Evolutionary conservation across 2,888 invertebrate genomes (phyloP).

Genomic region (Eristalis arbustorum): DNA sequence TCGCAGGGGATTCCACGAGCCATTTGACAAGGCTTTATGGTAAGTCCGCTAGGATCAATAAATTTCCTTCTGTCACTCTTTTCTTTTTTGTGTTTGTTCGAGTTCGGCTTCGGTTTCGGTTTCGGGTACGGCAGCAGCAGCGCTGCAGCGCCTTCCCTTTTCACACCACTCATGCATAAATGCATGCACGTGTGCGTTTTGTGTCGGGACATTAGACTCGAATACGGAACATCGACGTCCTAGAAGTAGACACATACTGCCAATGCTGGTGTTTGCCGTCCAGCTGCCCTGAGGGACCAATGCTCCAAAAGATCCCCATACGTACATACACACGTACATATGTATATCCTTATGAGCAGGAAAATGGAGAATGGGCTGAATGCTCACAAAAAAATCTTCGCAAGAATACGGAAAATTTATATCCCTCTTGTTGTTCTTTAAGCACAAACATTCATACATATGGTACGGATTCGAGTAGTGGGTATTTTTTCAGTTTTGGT

Average conservation of each 20-base stretch:
- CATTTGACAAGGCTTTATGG: constrained; percentile 80
- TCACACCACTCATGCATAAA: constrained; percentile 63
- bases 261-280: constrained; percentile 44
- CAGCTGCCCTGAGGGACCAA: constrained; percentile 41
- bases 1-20: constrained; percentile 79
- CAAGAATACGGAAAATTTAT: constrained; percentile 62
- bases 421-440: constrained; percentile 61
- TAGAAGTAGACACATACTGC: constrained; percentile 38
- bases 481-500: constrained; percentile 31
- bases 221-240: constrained; percentile 47
- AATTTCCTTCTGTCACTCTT: constrained; percentile 52
- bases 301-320: constrained; percentile 14
- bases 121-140: background rate
- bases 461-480: constrained; percentile 19
- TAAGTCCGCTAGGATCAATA: constrained; percentile 74
- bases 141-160: constrained; percentile 34
- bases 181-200: constrained; percentile 70
- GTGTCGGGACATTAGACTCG: constrained; percentile 59
- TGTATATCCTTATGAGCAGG: constrained; percentile 44
- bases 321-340: background rate
- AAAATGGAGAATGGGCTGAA: constrained; percentile 26
- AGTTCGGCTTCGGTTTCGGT: constrained; percentile 1
- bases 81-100: constrained; percentile 31
- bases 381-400: constrained; percentile 16
- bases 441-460: background rate